Conservation (phyloP, 2,113 vertebrate genomes). For the Pterocles orientalis region DNA sequence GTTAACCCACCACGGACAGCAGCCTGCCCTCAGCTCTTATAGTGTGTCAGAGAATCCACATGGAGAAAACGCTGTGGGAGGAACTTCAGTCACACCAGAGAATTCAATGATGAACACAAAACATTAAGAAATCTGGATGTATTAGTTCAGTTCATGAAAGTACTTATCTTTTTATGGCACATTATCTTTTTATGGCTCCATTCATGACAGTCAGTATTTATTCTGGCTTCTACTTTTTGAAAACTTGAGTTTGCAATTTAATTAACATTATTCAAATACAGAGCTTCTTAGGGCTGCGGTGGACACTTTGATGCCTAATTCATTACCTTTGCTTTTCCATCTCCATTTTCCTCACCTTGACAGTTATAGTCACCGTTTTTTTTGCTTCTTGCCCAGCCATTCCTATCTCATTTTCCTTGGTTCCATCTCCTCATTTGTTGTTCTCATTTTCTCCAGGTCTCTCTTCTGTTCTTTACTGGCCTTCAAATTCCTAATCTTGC, state of each 20-base stretch:
- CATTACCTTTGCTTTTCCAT: neutral
- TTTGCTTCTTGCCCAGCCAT: neutral
- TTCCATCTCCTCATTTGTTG: accelerated
- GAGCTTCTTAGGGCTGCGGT: neutral
- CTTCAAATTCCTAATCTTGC: neutral
- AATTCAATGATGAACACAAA: neutral
- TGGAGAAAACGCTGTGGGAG: neutral
- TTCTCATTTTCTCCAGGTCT: neutral
- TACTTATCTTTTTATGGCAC: neutral
- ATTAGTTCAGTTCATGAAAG: neutral
- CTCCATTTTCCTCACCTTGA: neutral
- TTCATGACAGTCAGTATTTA: neutral
- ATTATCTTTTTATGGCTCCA: neutral
- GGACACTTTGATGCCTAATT: neutral
- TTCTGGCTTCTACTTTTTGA: neutral
- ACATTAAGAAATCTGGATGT: neutral
- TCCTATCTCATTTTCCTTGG: neutral
- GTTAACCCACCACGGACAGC: no score
- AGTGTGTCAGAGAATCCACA: neutral
- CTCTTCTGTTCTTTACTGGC: neutral
- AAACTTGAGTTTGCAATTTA: neutral
- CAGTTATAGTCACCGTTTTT: neutral
- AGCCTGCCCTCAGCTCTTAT: neutral
- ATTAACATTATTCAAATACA: neutral
- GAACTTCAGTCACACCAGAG: neutral